Base-by-base conservation (phyloP, 2,113 vertebrate species). In the Onychostruthus taczanowskii region DNA sequence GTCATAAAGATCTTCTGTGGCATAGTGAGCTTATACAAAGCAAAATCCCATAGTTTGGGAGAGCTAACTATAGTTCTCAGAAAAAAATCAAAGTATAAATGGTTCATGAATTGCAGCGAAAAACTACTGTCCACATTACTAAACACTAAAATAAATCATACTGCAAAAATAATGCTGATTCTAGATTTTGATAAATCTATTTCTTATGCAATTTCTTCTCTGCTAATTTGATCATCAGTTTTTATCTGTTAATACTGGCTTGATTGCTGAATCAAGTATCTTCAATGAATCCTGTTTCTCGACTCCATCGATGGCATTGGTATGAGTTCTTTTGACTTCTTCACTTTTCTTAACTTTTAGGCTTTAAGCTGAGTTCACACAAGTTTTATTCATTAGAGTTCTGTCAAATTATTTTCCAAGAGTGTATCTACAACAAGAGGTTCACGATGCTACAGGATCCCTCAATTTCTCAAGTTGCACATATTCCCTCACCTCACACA, bases 241-340 rank as follows among this genome's bases (percentile, higher is more conserved):
- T 90, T 88, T 75, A n/a, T 59, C 35, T 77, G 23, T 33, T 66
- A 67, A 90, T 47, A n/a, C 9, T 89, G 47, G 10, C 39, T 89
- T 74, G 56, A 66, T 59, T 81, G 15, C 35, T 74, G n/a, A 28
- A 19, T 35, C n/a, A 53, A 41, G 7, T 35, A 80, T 81, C 8
- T 63, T 52, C 35, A 84, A 4, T 12, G 23, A 70, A 46, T 73
- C 50, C 7, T 0, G 0, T 67, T 64, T 37, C 70, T 79, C 62
- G 37, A 27, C 5, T 46, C 28, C 0, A 0, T 30, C 2, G 2
- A 23, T 50, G 7, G 23, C 16, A 28, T 8, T 63, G 9, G 17
- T 53, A 67, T 0, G 6, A 59, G 28, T 28, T 44, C 39, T 92
- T 80, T 43, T 31, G 47, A 28, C 46, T 74, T 59, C 35, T 56